Base-by-base conservation (phyloP, 2,888 invertebrate species). In the Tiliacea aurago region DNA sequence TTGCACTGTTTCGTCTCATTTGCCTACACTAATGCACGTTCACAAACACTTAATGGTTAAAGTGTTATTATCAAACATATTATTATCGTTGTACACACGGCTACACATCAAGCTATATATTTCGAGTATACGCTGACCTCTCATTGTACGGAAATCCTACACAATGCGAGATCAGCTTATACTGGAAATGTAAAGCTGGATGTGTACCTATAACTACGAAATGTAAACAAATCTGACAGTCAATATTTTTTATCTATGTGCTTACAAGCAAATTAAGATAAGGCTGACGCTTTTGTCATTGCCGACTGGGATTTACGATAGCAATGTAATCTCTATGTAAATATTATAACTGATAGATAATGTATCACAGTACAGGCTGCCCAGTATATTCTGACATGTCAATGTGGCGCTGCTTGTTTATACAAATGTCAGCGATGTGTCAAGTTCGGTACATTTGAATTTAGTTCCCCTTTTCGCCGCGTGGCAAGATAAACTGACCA, bases 271-370 rank as follows among this genome's bases (percentile, higher is more conserved):
- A 51, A 43, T 55, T 51, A 11, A 61, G 82, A 79, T 81, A 79
- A 66, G 62, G 20, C 15, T 43, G 65, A 33, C 18, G 43, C 18
- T 53, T n/a, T 63, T 55, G 70, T 47, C 65, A 66, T 43, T 70
- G 70, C 51, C 58, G 53, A 37, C 45, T 67, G 23, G 33, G 67
- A 83, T 83, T 78, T 83, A 71, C 51, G 78, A 78, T 83, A 78
- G 7, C 66, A 65, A 78, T 61, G 37, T 79, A 58, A 78, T 78
- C 63, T 78, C 15, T 70, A 58, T 78, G 70, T 82, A 70, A 77
- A 77, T 82, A 82, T 41, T 69, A 58, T 15, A n/a, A n/a, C n/a
- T n/a, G n/a, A n/a, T n/a, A 81, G 68, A 51, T 66, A 51, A 33
- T 58, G 47, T 59, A 43, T 43, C 3, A 33, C 4, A 37, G 2